Evolutionary conservation across 1,140 invertebrate species (phyloP), one percentile per base, ranked within the genome.

Genomic region (Proales similis): DNA sequence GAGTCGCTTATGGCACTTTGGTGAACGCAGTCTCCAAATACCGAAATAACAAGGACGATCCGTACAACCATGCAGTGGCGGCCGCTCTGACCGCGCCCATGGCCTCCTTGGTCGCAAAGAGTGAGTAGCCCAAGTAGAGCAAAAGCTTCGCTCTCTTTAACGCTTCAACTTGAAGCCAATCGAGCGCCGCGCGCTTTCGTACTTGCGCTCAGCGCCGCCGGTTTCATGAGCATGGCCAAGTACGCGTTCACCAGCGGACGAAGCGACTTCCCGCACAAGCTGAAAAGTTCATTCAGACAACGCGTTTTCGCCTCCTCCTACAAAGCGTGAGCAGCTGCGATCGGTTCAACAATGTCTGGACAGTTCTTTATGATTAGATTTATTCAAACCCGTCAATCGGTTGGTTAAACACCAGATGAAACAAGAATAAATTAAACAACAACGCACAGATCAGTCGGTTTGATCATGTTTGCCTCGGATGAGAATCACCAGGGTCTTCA

Each of bases 11-110:
- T 12, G 51, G 51, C 27, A 42, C 51, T 7, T 19, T 57, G 7
- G 51, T 57, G 12, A 57, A 57, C n/a, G 51, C 51, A 3, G 45
- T 42, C n/a, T 24, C 51, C 9, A 57, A 57, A 11, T 57, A 29
- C 45, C 39, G 51, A 57, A 42, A 27, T 2, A 1, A 57, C 39
- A 57, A 57, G 19, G 45, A 43, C 17, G 51, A 57, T 20, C 20
- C 33, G 7, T 29, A 5, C 4, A 57, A 57, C 14, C 51, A 57
- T 30, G 36, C 24, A 1, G 24, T 57, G 3, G 51, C 51, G 29
- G 6, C 51, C 17, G 17, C 45, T 19, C 24, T 42, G 1, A 57
- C 51, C 45, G 39, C 45, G 27, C 51, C 51, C 26, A 27, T 17
- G 20, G 45, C 45, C 26, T 36, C 36, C 9, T 36, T 57, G 14